Base-by-base conservation (phyloP, 2,797 vertebrate genomes). In the Phataginus tricuspis region DNA sequence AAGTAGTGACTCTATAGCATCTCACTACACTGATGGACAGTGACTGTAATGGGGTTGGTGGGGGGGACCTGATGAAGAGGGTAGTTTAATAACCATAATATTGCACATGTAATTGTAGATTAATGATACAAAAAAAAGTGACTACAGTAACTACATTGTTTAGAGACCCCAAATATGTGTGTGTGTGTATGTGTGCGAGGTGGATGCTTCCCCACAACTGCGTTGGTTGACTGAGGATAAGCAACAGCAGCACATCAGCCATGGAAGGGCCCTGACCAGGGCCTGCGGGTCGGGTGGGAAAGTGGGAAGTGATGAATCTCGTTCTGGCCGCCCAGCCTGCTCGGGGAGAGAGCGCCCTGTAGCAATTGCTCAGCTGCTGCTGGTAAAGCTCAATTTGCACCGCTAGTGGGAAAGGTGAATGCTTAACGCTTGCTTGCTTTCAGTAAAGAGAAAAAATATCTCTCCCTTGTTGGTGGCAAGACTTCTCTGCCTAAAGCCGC, bases 151-250 rank as follows among this genome's bases (percentile, higher is more conserved):
- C 80, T n/a, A 53, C 34, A 31, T 51, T 72, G 69, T 78, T 77
- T 86, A 74, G 92, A 63, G 45, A 18, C 16, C 37, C 19, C n/a
- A 80, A 5, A 66, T 31, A 39, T 45, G 57, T 25, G 29, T n/a
- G 37, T 16, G 18, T 4, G 59, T 7, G 45, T 53, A 21, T 59
- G 27, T 2, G 0, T 53, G 19, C 45, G 80, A 91, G 69, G 72
- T 69, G 45, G 39, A 79, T 57, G 49, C 49, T 90, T 94, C 85
- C 87, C 34, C 19, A 83, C 11, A 45, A 78, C 21, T 19, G 7
- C 55, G 87, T 57, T 31, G 80, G 55, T 51, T 39, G 42, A 82
- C 72, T 96, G 68, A 82, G 61, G 72, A 51, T 82, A 92, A 94
- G 49, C 72, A 86, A 16, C 25, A 59, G 69, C 42, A 95, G 86